Base-by-base conservation (phyloP, 2,113 vertebrate genomes). In the Rallus limicola region DNA sequence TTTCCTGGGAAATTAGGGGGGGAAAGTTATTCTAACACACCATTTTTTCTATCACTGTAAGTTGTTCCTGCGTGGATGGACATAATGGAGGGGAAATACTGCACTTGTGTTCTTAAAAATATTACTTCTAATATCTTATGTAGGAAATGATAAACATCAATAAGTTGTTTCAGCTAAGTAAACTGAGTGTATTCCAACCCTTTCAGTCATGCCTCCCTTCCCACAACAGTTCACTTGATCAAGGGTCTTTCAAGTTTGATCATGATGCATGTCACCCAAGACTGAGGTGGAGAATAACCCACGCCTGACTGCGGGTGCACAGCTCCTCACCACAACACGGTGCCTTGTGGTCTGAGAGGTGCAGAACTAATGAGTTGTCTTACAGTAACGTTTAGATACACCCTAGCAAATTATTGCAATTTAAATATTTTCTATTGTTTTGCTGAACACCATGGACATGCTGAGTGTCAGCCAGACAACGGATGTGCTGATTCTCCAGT, bases 231-330 rank as follows among this genome's bases (percentile, higher is more conserved):
- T 71, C n/a, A 16, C 16, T 46, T 2, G 5, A 17, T 42, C 33
- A 59, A 65, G 20, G 29, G 60, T 68, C 63, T 42, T 65, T 65
- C 29, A 21, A 2, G 36, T 94, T 74, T 44, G 64, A 36, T 15
- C 1, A 3, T 5, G 31, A 50, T 13, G 10, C 50, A 1, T 13
- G 26, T 17, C 5, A 7, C 58, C 20, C 21, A 28, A 65, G 67
- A 38, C 34, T 0, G 1, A 74, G 68, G 33, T 0, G 0, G 38
- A 68, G 71, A 72, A 38, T 1, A 0, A 14, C 60, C 42, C 50
- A 21, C 5, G 19, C 56, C 62, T 20, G 25, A n/a, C 5, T 46
- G 42, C 29, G 31, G 6, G 40, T 0, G 5, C 40, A 31, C 63
- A 68, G 34, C 38, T 78, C 36, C 69, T 70, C 83, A 59, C 15